Percentiles rank a stretch among this genome's conserved stretches.
phyloP scores from a whole-genome alignment of 2,113 vertebrate genomes.

The Chaenogobius annularis region DNA sequence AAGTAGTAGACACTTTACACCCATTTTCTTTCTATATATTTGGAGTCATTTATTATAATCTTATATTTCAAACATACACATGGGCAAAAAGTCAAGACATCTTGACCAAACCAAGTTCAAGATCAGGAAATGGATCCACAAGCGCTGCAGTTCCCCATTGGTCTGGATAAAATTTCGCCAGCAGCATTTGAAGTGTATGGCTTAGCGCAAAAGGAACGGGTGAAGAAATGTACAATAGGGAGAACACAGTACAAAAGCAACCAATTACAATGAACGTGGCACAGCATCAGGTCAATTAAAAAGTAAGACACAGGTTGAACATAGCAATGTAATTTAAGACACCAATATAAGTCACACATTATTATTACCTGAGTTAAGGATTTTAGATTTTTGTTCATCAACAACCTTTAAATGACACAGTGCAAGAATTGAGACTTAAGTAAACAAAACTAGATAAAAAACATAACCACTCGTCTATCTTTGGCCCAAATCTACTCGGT shows the following conservation, averaged over 20 bases:
- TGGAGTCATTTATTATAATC: no score
- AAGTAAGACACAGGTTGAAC: not conserved
- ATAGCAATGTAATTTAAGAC: not conserved
- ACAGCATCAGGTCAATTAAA: not conserved
- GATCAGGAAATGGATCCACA: no score
- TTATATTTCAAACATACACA: no score
- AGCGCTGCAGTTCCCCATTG: no score
- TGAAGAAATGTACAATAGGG: not conserved
- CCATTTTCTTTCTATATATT: no score
- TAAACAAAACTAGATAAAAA: constrained; percentile 1
- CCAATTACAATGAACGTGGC: not conserved
- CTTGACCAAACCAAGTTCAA: no score
- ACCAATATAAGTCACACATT: not conserved
- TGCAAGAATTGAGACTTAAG: constrained; percentile 24
- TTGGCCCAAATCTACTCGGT: not conserved
- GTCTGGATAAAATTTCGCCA: no score
- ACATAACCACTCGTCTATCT: not conserved
- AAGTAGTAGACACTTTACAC: no score
- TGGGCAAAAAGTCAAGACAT: no score
- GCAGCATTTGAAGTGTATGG: not conserved
- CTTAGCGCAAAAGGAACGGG: not conserved
- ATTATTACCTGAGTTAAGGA: constrained; percentile 50
- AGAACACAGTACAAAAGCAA: not conserved
- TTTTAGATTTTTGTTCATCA: not conserved
- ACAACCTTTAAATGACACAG: constrained; percentile 37